Percentiles rank a stretch among this genome's conserved stretches.
Evolutionary conservation across 1,140 invertebrate species (phyloP).

Genomic region (Drosophila bocki): DNA sequence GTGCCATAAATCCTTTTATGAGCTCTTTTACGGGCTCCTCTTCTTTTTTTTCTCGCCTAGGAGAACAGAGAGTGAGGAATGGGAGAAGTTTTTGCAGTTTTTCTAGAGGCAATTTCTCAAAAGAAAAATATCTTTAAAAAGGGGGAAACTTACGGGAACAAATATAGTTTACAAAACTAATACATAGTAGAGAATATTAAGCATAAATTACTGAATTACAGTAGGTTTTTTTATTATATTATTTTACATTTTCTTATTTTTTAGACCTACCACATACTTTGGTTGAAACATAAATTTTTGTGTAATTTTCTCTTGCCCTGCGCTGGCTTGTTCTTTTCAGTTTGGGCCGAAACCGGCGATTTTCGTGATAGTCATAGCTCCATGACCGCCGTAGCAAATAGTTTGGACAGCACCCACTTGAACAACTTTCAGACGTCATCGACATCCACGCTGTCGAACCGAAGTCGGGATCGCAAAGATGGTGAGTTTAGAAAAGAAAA

Average conservation of each 20-base stretch:
- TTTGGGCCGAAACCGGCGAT: conserved; percentile 93
- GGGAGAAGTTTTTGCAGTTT: conserved; percentile 6
- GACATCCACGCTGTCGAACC: conserved; percentile 86
- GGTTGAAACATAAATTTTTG: conserved; percentile 83
- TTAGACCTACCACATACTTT: conserved; percentile 33
- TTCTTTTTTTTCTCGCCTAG: conserved; percentile 3
- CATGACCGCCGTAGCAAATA: conserved; percentile 88
- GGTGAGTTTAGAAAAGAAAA: conserved; percentile 76
- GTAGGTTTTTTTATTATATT: background rate
- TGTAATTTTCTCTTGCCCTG: conserved; percentile 80
- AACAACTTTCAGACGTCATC: conserved; percentile 86
- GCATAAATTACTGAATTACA: background rate
- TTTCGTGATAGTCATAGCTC: conserved; percentile 92
- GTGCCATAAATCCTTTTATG: conserved; percentile 77
- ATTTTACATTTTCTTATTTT: background rate
- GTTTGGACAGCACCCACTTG: conserved; percentile 89
- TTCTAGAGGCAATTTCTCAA: background rate
- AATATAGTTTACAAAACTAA: background rate
- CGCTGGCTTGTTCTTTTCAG: conserved; percentile 88
- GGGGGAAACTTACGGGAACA: background rate
- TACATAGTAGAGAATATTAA: background rate
- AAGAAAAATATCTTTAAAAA: conserved; percentile 33
- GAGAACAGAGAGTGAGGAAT: conserved; percentile 3
- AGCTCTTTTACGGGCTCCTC: conserved; percentile 49
- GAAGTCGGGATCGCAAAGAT: conserved; percentile 89